A percentile compares a stretch with the other conserved stretches of the same genome.
phyloP scores from a whole-genome alignment of 1,140 invertebrate genomes.

The Pseudomyrmex concolor region DNA sequence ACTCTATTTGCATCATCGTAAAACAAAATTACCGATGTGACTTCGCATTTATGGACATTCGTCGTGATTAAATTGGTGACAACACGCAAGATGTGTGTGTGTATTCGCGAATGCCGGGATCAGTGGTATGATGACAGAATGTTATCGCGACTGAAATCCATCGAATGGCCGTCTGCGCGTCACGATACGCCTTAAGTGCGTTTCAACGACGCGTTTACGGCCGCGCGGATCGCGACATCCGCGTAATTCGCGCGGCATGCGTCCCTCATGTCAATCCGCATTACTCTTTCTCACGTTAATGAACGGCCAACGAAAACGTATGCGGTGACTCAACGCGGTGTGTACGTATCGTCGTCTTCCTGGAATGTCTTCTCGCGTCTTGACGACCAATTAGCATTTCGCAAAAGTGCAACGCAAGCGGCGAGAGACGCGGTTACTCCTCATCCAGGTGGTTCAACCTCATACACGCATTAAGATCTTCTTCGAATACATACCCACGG shows the following conservation, averaged over 20 bases:
- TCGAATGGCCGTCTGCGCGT: background rate
- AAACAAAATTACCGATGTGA: constrained; percentile 33
- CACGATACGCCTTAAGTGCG: constrained; percentile 2
- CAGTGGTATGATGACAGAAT: constrained; percentile 33
- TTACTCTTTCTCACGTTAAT: constrained; percentile 54
- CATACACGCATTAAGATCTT: constrained; percentile 32
- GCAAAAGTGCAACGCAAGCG: constrained; percentile 29
- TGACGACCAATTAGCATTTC: constrained; percentile 54
- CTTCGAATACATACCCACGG: constrained; percentile 7
- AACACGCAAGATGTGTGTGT: background rate
- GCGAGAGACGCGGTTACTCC: constrained; percentile 11
- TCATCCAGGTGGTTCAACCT: constrained; percentile 45
- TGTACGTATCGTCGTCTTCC: background rate
- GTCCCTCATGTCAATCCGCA: constrained; percentile 52
- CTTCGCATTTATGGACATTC: constrained; percentile 2
- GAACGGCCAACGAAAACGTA: constrained; percentile 44
- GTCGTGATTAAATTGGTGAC: constrained; percentile 10
- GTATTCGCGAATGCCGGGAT: background rate
- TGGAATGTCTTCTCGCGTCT: constrained; percentile 9
- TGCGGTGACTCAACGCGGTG: background rate
- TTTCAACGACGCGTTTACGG: constrained; percentile 47
- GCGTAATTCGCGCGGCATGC: constrained; percentile 49
- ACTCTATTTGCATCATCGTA: background rate
- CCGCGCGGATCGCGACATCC: constrained; percentile 13
- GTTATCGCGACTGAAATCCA: constrained; percentile 37